phyloP scores from a whole-genome alignment of 2,888 invertebrate species.

The Trissonchulus sp. region DNA sequence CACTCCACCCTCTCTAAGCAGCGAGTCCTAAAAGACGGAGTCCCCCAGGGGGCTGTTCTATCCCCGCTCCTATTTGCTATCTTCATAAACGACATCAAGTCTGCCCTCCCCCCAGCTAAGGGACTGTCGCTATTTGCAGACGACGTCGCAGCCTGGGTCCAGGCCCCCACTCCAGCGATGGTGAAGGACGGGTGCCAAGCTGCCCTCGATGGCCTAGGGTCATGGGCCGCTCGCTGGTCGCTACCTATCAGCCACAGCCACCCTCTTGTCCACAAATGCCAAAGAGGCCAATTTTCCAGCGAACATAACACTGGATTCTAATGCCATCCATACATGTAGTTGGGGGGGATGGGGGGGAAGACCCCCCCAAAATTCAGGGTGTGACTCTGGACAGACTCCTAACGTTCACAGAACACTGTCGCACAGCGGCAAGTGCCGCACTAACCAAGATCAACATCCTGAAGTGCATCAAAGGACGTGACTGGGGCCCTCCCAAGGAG shows the following conservation, averaged over 20 bases:
- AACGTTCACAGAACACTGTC: too few species aligned
- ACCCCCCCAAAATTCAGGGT: too few species aligned
- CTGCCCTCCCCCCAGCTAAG: neutral
- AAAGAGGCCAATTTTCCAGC: conserved; percentile 7
- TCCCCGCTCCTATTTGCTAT: neutral
- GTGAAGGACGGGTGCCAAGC: neutral
- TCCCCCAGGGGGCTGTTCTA: neutral
- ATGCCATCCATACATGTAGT: too few species aligned
- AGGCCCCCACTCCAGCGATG: neutral
- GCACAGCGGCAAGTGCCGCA: too few species aligned
- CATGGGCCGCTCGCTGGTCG: neutral
- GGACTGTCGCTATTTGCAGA: neutral
- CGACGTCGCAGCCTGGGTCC: too few species aligned
- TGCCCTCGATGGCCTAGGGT: neutral
- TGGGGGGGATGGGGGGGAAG: too few species aligned
- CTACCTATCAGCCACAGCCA: neutral
- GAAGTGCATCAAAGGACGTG: too few species aligned
- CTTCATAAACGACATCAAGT: neutral
- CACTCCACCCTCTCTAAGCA: neutral
- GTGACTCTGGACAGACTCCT: too few species aligned
- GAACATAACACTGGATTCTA: too few species aligned
- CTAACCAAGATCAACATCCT: too few species aligned
- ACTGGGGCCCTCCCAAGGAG: too few species aligned
- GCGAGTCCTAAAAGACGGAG: neutral
- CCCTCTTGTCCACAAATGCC: neutral